A percentile compares a stretch with the other conserved stretches of the same genome.
Conservation (phyloP, 92 coral and sea anemone genomes). For the Paramuricea clavata region DNA sequence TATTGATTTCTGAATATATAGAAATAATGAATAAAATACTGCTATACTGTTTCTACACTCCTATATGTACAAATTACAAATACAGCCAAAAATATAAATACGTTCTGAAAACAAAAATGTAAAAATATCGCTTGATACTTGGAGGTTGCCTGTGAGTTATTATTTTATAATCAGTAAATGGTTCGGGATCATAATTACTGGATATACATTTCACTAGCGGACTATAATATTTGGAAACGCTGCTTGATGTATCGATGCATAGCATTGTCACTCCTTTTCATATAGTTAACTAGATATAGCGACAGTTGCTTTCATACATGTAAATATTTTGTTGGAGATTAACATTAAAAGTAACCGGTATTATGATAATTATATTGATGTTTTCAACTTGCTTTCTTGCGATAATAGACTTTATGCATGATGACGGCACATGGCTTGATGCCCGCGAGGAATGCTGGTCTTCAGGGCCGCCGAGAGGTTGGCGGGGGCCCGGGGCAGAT, state of each 20-base stretch:
- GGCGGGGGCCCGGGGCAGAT: no score
- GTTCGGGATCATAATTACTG: background rate
- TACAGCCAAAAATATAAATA: background rate
- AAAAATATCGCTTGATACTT: background rate
- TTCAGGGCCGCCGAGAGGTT: no score
- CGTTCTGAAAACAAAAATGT: background rate
- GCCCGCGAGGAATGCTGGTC: no score
- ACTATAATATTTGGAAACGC: constrained; percentile 11
- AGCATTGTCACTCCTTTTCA: background rate
- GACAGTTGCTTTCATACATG: background rate
- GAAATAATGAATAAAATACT: background rate
- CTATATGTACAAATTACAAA: background rate
- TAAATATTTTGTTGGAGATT: background rate
- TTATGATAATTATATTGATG: no score
- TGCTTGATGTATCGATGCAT: background rate
- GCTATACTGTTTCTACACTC: background rate
- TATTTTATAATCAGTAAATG: background rate
- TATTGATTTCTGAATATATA: background rate
- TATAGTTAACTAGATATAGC: constrained; percentile 15
- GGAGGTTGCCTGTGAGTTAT: background rate
- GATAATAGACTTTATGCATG: no score
- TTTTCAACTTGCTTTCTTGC: no score
- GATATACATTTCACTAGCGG: background rate
- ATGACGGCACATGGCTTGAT: no score
- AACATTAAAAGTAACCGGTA: background rate